Evolutionary conservation across 2,797 vertebrate genomes (phyloP).

Genomic region (Rhabdophis nuchalis): DNA sequence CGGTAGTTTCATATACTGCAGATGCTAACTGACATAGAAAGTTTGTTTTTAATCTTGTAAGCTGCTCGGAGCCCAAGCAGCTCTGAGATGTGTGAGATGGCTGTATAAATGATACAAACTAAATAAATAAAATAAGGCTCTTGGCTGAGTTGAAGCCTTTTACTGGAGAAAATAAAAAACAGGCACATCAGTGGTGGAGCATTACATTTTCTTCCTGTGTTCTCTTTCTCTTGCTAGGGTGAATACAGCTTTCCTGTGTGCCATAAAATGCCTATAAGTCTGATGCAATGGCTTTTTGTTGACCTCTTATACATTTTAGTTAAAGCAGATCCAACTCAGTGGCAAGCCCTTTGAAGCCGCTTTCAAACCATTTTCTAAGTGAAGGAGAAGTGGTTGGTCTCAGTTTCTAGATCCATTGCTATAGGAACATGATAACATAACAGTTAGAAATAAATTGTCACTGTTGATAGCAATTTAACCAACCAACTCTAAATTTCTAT

Average conservation of each 20-base stretch:
- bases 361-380: neutral
- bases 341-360: neutral
- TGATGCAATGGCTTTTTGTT: neutral
- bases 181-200: neutral
- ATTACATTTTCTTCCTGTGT: neutral
- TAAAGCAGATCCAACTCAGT: neutral
- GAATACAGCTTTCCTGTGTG: neutral
- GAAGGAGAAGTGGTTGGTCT: neutral
- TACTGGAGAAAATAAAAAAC: neutral
- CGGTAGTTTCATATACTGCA: neutral
- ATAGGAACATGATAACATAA: neutral
- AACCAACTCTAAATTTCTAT: conserved; percentile 17
- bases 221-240: neutral
- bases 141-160: neutral
- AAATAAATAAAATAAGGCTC: neutral
- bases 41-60: neutral
- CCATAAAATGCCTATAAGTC: neutral
- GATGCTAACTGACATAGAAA: neutral
- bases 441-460: conserved; percentile 5
- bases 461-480: neutral
- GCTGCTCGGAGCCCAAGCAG: neutral
- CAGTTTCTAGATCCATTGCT: neutral
- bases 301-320: neutral
- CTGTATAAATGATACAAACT: neutral
- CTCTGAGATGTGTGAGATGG: neutral